phyloP scores from a whole-genome alignment of 2,797 vertebrate genomes.

The Scyliorhinus canicula region DNA sequence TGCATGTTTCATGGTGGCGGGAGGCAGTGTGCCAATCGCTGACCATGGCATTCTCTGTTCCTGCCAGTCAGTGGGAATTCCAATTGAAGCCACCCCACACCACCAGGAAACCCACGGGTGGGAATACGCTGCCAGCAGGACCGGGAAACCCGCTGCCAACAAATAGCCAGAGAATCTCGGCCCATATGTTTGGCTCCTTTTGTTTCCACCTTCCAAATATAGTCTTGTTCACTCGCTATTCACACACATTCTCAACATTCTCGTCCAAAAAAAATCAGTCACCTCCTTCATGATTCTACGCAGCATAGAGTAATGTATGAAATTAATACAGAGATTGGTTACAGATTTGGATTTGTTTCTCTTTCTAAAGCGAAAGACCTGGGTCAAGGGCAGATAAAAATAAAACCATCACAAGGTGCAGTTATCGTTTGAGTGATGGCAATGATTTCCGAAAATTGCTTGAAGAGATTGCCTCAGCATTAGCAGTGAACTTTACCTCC shows the following conservation, averaged over 20 bases:
- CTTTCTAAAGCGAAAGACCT: not conserved
- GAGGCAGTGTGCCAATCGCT: too few species aligned
- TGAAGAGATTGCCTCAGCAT: not conserved
- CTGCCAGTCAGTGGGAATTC: too few species aligned
- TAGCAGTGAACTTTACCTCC: not conserved
- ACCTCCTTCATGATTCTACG: not conserved
- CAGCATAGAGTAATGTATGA: not conserved
- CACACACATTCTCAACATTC: not conserved
- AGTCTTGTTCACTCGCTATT: not conserved
- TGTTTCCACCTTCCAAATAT: too few species aligned
- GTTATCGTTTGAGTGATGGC: not conserved
- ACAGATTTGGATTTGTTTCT: not conserved
- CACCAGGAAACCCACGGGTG: too few species aligned
- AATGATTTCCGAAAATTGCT: not conserved
- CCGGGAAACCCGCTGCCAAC: too few species aligned
- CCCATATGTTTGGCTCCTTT: too few species aligned
- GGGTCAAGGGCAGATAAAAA: not conserved
- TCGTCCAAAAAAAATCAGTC: not conserved
- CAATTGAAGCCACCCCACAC: too few species aligned
- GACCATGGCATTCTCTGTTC: too few species aligned
- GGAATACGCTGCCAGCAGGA: too few species aligned
- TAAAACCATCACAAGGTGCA: not conserved
- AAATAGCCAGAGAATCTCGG: too few species aligned
- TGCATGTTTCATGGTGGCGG: too few species aligned
- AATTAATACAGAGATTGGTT: not conserved